Conservation (phyloP, 2,797 vertebrate genomes). For the Darevskia nairensis region DNA sequence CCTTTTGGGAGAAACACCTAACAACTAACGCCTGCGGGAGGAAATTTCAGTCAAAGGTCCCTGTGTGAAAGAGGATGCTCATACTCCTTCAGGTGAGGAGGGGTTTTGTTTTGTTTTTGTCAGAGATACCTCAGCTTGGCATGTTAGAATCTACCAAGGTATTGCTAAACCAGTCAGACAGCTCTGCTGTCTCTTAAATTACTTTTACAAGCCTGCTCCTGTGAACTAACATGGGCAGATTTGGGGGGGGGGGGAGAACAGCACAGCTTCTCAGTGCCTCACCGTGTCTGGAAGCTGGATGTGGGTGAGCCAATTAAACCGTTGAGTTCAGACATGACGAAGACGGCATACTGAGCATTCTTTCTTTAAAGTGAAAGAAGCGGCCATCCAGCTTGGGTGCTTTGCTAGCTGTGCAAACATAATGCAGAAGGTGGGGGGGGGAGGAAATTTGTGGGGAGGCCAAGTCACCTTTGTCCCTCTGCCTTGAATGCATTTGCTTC, state of each 20-base stretch:
- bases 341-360: not conserved
- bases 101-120: not conserved
- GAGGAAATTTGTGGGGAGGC: not conserved
- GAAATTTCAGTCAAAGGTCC: not conserved
- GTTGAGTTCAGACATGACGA: not conserved
- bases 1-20: not conserved
- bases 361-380: not conserved
- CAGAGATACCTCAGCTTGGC: not conserved
- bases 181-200: not conserved
- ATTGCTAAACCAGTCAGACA: not conserved
- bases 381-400: too few species aligned
- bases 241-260: not conserved
- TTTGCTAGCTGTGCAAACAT: not conserved
- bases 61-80: not conserved
- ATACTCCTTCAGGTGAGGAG: not conserved
- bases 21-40: not conserved
- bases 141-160: not conserved
- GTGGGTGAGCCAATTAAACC: not conserved
- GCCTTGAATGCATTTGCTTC: not conserved
- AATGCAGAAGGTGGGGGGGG: not conserved
- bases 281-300: not conserved
- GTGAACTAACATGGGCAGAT: not conserved
- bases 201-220: not conserved
- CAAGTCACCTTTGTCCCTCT: accelerated
- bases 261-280: not conserved